Evolutionary conservation across 2,113 vertebrate species (phyloP).

Genomic region (Loxodonta africana): DNA sequence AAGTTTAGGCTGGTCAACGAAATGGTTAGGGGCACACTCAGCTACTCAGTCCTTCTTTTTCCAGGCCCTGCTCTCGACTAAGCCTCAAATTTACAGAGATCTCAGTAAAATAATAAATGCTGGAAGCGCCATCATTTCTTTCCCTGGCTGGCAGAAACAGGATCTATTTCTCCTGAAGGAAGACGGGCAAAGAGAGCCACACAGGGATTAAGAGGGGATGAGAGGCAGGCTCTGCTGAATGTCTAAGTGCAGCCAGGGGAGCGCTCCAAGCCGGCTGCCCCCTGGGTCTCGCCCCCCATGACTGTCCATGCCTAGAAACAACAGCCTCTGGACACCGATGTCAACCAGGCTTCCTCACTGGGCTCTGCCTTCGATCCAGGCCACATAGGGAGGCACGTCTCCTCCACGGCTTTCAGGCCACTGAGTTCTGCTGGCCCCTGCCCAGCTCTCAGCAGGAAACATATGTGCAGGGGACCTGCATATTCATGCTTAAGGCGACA

Average conservation of each 20-base stretch:
- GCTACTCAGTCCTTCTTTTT: not conserved
- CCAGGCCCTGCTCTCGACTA: not conserved
- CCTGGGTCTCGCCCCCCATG: rapidly evolving
- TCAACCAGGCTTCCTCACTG: not conserved
- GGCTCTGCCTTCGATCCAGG: not conserved
- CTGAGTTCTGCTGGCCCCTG: not conserved
- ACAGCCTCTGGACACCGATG: not conserved
- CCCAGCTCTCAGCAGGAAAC: not conserved
- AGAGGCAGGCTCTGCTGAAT: rapidly evolving
- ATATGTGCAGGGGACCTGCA: rapidly evolving
- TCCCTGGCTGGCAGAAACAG: not conserved
- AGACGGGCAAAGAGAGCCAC: no score
- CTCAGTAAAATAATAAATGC: not conserved
- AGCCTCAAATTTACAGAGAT: not conserved
- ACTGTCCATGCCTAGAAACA: not conserved
- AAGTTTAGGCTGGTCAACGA: rapidly evolving
- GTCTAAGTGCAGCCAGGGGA: rapidly evolving
- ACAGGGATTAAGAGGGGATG: rapidly evolving
- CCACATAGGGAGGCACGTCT: rapidly evolving
- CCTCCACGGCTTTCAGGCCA: not conserved
- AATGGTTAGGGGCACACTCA: not conserved
- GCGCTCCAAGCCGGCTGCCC: rapidly evolving
- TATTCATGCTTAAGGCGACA: rapidly evolving
- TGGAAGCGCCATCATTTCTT: not conserved
- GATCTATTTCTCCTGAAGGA: not conserved